These are phyloP conservation scores for Maniola hyperantus DNA, from an alignment of 2,888 invertebrate genomes.

Conservation along the genomic window DNA sequence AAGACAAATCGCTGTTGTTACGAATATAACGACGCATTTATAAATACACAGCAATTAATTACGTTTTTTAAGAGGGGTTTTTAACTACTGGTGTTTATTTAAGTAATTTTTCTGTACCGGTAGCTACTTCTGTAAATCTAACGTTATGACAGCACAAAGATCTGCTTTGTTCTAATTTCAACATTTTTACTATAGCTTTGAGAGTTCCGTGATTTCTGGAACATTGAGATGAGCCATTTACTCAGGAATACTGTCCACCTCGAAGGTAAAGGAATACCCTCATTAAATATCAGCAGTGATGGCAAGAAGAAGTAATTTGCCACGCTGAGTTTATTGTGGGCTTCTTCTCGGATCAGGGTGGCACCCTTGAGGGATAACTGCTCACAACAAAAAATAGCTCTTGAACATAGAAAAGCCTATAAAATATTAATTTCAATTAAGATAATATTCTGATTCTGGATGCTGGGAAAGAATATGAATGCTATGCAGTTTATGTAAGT, in stretches of 20 bases:
- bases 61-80: background rate
- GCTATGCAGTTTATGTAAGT: too few relatives aligned
- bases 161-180: background rate
- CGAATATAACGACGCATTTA: slow-evolving; percentile 18
- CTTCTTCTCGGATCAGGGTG: background rate
- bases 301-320: background rate
- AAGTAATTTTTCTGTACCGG: background rate
- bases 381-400: too few relatives aligned
- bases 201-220: background rate
- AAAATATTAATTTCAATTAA: background rate
- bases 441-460: background rate
- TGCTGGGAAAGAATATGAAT: background rate
- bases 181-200: background rate
- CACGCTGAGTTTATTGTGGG: background rate
- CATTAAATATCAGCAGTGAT: too few relatives aligned
- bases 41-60: background rate
- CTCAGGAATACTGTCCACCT: background rate
- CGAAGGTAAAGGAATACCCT: too few relatives aligned
- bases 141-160: background rate
- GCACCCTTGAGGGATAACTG: too few relatives aligned
- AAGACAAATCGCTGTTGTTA: slow-evolving; percentile 19
- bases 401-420: too few relatives aligned
- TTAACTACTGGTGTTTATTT: slow-evolving; percentile 1
- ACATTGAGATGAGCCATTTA: background rate
- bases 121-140: background rate